Conservation (phyloP, 2,888 invertebrate genomes). For the Taenaris catops region DNA sequence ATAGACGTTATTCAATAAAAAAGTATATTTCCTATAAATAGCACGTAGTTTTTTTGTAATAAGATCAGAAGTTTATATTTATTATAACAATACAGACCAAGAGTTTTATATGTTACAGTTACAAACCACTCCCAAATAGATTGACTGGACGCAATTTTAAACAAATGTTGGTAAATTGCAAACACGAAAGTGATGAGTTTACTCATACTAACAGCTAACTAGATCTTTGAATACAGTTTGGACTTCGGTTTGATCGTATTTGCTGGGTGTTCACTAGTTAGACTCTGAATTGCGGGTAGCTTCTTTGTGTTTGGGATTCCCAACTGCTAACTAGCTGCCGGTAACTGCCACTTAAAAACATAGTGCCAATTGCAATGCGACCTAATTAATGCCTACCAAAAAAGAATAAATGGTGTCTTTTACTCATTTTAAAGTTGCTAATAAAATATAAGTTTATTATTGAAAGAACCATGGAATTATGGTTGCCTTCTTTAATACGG, state of each 20-base stretch:
- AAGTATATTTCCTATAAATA: no score
- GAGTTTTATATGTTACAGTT: no score
- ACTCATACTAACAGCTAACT: constrained; percentile 62
- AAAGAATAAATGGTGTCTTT: not conserved
- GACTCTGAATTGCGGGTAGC: constrained; percentile 57
- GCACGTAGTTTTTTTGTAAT: no score
- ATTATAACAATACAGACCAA: no score
- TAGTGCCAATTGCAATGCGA: constrained; percentile 14
- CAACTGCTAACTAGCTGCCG: constrained; percentile 68
- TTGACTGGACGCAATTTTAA: no score
- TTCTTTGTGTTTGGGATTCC: constrained; percentile 67
- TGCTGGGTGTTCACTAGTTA: constrained; percentile 63
- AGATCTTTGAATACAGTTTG: constrained; percentile 72
- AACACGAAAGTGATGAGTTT: constrained; percentile 48
- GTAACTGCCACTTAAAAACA: constrained; percentile 36
- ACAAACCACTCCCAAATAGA: no score
- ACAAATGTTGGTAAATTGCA: no score
- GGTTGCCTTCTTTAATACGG: not conserved
- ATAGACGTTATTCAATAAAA: no score
- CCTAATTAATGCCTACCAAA: constrained; percentile 5
- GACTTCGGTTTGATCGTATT: constrained; percentile 68
- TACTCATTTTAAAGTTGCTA: not conserved
- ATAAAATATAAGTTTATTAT: not conserved
- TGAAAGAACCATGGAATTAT: not conserved
- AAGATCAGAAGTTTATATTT: no score